A percentile compares a stretch with the other conserved stretches of the same genome.
Conservation (phyloP, 2,113 vertebrate species). For the Cyanocitta stelleri region DNA sequence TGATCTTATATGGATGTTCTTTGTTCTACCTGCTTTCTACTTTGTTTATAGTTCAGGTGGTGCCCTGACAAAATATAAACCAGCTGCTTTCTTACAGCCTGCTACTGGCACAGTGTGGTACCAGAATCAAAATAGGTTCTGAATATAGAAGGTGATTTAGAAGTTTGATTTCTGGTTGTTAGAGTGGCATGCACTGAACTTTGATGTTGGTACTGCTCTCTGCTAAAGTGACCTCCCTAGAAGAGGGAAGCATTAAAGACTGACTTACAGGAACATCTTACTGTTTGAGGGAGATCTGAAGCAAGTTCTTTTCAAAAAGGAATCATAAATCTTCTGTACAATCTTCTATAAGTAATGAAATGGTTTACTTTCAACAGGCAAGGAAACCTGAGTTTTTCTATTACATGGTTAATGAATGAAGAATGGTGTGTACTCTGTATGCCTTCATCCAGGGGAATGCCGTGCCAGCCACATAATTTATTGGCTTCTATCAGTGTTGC, state of each 20-base stretch:
- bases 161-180: neutral
- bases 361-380: neutral
- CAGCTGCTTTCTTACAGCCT: neutral
- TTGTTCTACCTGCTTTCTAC: neutral
- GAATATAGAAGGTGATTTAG: neutral
- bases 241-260: neutral
- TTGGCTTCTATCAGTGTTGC: rapidly evolving
- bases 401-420: neutral
- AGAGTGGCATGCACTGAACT: neutral
- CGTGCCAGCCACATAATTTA: neutral
- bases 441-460: neutral
- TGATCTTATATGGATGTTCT: neutral
- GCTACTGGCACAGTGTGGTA: neutral
- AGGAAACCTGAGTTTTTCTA: neutral
- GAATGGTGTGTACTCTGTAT: neutral
- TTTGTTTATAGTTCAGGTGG: neutral
- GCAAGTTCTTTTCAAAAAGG: neutral
- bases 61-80: neutral
- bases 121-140: neutral
- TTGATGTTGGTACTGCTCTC: neutral
- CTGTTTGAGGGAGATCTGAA: neutral
- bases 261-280: neutral
- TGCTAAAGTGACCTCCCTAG: neutral
- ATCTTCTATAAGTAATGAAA: neutral
- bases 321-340: neutral